Evolutionary conservation across 2,113 vertebrate genomes (phyloP).

Genomic region (Capricornis sumatraensis): DNA sequence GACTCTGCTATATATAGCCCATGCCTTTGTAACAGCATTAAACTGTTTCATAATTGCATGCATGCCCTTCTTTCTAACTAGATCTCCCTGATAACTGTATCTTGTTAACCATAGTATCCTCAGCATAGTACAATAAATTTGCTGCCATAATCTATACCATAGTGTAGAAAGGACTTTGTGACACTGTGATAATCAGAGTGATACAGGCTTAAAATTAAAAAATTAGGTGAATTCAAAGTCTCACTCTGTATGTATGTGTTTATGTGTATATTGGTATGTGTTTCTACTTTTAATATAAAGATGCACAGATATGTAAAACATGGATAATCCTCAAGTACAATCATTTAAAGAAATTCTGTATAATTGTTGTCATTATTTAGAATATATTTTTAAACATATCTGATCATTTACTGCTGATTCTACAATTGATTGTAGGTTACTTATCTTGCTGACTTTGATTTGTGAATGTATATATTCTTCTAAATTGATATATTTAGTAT

Average conservation of each 20-base stretch:
- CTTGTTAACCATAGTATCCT: not conserved
- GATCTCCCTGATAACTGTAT: not conserved
- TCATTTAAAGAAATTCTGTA: not conserved
- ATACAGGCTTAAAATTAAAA: not conserved
- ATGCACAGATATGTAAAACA: not conserved
- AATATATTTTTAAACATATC: conserved; percentile 2
- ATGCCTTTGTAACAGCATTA: not conserved
- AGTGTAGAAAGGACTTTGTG: not conserved
- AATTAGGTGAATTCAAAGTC: not conserved
- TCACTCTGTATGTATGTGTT: not conserved
- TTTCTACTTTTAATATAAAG: not conserved
- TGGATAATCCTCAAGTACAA: not conserved
- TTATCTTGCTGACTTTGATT: not conserved
- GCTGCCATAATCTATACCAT: not conserved
- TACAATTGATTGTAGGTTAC: not conserved
- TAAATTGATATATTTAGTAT: not conserved
- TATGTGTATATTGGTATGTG: not conserved
- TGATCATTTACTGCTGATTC: not conserved
- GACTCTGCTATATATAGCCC: not conserved
- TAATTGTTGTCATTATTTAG: not conserved
- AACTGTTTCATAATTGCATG: not conserved
- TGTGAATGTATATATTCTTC: not conserved
- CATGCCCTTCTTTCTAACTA: not conserved
- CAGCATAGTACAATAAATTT: not conserved
- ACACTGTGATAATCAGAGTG: not conserved